Evolutionary conservation across 2,113 vertebrate genomes (phyloP).

Genomic region (Vulpes ferrilata): DNA sequence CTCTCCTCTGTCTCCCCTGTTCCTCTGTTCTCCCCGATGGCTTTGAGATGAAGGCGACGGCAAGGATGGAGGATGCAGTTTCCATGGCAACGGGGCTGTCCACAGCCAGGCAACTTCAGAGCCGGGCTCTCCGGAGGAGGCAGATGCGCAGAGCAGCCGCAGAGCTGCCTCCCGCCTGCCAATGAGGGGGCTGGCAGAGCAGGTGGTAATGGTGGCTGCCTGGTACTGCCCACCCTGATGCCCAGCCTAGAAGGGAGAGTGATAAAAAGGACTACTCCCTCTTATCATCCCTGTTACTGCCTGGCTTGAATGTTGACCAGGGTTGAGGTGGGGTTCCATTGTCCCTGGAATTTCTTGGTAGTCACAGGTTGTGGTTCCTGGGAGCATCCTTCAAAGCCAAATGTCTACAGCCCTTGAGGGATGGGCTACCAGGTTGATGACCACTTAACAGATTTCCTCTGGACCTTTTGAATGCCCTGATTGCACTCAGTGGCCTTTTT

Average conservation of each 20-base stretch:
- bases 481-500: not conserved
- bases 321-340: not conserved
- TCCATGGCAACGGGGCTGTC: conserved; percentile 82
- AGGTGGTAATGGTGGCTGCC: conserved; percentile 75
- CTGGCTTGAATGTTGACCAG: not conserved
- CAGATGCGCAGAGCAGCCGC: conserved; percentile 77
- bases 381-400: not conserved
- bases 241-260: conserved; percentile 27
- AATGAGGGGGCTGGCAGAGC: conserved; percentile 73
- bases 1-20: conserved; percentile 64
- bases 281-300: not conserved
- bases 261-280: not conserved
- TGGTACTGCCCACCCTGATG: conserved; percentile 60
- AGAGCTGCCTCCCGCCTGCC: conserved; percentile 71
- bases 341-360: not conserved
- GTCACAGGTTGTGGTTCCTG: not conserved
- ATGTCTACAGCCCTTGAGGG: not conserved
- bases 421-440: not conserved
- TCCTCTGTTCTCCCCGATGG: conserved; percentile 76
- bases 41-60: conserved; percentile 82
- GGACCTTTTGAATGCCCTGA: conserved; percentile 47
- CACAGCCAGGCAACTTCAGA: conserved; percentile 80
- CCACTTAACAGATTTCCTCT: conserved; percentile 30
- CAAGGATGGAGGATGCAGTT: conserved; percentile 83
- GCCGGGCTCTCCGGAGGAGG: conserved; percentile 76